These are phyloP conservation scores for Spea multiplicata DNA, from an alignment of 2,113 vertebrate species.

Conservation along the genomic window DNA sequence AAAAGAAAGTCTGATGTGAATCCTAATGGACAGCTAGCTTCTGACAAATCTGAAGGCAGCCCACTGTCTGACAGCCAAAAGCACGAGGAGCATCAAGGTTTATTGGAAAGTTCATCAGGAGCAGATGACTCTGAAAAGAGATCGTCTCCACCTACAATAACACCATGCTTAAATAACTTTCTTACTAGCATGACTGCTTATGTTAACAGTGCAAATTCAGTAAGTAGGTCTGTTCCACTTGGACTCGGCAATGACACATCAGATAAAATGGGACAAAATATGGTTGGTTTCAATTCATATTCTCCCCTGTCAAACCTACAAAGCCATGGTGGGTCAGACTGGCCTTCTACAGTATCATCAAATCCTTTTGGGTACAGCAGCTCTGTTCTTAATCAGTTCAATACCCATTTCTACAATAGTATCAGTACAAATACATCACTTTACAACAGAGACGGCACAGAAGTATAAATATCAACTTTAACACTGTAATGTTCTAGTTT, in stretches of 20 bases:
- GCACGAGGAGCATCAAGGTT: conserved; percentile 66
- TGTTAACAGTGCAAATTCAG: conserved; percentile 48
- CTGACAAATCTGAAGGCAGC: conserved; percentile 75
- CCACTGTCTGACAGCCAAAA: conserved; percentile 65
- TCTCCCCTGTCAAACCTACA: conserved; percentile 72
- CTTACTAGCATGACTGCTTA: conserved; percentile 79
- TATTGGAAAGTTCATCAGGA: conserved; percentile 65
- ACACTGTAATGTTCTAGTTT: background rate
- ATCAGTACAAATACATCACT: conserved; percentile 70
- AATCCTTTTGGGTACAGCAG: conserved; percentile 74
- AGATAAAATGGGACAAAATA: conserved; percentile 75
- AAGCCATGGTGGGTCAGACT: conserved; percentile 73
- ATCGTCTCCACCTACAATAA: conserved; percentile 65
- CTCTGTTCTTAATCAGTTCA: conserved; percentile 84
- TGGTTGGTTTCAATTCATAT: conserved; percentile 76
- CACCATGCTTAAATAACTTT: conserved; percentile 85
- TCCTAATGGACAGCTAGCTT: conserved; percentile 52
- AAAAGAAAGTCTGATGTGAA: conserved; percentile 90
- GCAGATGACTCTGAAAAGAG: conserved; percentile 67
- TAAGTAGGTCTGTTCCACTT: conserved; percentile 60
- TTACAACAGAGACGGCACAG: conserved; percentile 87
- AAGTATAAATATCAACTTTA: conserved; percentile 68
- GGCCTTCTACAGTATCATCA: conserved; percentile 72
- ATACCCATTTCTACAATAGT: conserved; percentile 83
- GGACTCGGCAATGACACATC: conserved; percentile 73